phyloP scores from a whole-genome alignment of 23 tunicate genomes.

The Halocynthia roretzi region DNA sequence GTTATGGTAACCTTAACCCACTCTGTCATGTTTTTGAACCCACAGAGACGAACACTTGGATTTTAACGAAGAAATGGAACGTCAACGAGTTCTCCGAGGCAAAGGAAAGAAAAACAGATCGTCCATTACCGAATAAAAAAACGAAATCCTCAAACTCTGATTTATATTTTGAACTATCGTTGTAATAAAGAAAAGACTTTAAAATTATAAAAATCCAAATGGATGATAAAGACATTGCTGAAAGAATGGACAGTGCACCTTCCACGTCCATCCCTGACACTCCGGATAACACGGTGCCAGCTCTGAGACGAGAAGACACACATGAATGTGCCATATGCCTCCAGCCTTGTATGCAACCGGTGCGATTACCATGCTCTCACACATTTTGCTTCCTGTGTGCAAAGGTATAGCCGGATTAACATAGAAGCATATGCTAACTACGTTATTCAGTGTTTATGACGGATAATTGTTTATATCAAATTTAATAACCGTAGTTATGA shows the following conservation, averaged over 20 bases:
- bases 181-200: neutral
- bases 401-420: conserved; percentile 28
- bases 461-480: no score
- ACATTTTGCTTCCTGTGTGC: conserved; percentile 87
- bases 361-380: conserved; percentile 71
- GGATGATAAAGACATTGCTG: neutral
- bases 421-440: no score
- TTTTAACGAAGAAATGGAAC: conserved; percentile 39
- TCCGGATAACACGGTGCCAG: neutral
- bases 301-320: conserved; percentile 21
- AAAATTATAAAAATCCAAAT: neutral
- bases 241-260: neutral
- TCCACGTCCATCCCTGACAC: neutral
- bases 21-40: neutral
- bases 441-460: no score
- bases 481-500: no score
- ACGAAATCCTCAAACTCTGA: neutral
- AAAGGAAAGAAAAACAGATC: conserved; percentile 9
- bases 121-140: neutral
- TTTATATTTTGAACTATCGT: neutral
- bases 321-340: conserved; percentile 77
- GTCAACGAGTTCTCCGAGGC: conserved; percentile 13
- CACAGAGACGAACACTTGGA: conserved; percentile 38
- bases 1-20: neutral
- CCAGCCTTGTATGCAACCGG: conserved; percentile 77